Percentiles rank a stretch among this genome's conserved stretches.
Evolutionary conservation across 1,140 invertebrate genomes (phyloP).

Genomic region (Drosophila truncata): DNA sequence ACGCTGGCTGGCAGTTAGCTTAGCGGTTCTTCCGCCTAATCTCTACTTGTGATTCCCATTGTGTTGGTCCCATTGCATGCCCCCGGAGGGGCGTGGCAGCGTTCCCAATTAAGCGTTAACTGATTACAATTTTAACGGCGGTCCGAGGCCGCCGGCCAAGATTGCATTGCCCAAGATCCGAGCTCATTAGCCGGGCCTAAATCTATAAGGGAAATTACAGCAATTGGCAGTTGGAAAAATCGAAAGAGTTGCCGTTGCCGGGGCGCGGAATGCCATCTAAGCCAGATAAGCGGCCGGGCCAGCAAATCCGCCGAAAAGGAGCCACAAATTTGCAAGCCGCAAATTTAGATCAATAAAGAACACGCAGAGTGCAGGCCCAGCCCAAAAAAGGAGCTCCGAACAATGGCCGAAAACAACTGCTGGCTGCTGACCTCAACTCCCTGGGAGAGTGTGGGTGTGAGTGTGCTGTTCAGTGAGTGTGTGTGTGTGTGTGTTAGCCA

Average conservation of each 20-base stretch:
- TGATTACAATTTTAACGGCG: constrained; percentile 72
- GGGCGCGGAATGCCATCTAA: constrained; percentile 47
- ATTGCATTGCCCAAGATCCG: constrained; percentile 58
- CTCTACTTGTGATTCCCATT: constrained; percentile 50
- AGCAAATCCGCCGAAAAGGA: constrained; percentile 42
- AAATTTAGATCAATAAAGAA: constrained; percentile 78
- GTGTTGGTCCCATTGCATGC: constrained; percentile 48
- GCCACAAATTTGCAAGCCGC: constrained; percentile 64
- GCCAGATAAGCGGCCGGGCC: constrained; percentile 51
- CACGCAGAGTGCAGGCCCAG: constrained; percentile 48
- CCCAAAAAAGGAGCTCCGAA: constrained; percentile 60
- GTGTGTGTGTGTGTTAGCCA: constrained; percentile 39
- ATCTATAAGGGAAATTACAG: constrained; percentile 63
- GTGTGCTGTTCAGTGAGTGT: background rate
- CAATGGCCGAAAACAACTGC: constrained; percentile 44
- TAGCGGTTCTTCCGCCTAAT: constrained; percentile 57
- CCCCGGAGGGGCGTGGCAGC: constrained; percentile 49
- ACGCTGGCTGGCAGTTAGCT: constrained; percentile 35
- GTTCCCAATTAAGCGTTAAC: constrained; percentile 77
- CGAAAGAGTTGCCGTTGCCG: constrained; percentile 24
- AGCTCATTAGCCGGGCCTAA: constrained; percentile 65
- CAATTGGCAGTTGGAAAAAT: constrained; percentile 44
- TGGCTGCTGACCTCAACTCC: constrained; percentile 64
- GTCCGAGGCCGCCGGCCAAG: constrained; percentile 47
- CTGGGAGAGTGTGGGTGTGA: constrained; percentile 22